Evolutionary conservation across 2,888 invertebrate genomes (phyloP).

Genomic region (Geotrupes spiniger): DNA sequence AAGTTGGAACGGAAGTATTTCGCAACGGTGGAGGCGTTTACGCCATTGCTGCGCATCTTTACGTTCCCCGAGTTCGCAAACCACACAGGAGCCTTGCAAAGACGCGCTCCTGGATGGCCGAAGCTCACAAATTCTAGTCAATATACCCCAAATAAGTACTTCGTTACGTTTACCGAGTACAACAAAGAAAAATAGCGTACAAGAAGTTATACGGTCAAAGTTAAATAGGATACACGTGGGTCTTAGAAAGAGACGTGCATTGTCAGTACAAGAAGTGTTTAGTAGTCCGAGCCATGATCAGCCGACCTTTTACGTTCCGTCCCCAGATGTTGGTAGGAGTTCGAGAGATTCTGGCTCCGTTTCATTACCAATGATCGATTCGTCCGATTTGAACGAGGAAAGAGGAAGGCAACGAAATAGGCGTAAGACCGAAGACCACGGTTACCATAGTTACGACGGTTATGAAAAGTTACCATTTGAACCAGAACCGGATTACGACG

Average conservation of each 20-base stretch:
- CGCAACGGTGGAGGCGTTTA: slow-evolving; percentile 72
- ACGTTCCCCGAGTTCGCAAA: slow-evolving; percentile 53
- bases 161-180: slow-evolving; percentile 52
- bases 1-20: slow-evolving; percentile 69
- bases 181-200: slow-evolving; percentile 52
- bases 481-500: slow-evolving; percentile 49
- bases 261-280: slow-evolving; percentile 69
- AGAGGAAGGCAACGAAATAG: slow-evolving; percentile 31
- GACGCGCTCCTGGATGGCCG: slow-evolving; percentile 55
- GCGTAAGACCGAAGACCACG: slow-evolving; percentile 35
- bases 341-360: slow-evolving; percentile 28
- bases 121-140: slow-evolving; percentile 48
- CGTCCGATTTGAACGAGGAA: slow-evolving; percentile 14
- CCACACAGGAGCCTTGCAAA: slow-evolving; percentile 53
- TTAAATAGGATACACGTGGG: slow-evolving; percentile 70
- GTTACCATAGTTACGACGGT: slow-evolving; percentile 44
- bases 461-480: slow-evolving; percentile 44
- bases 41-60: slow-evolving; percentile 65
- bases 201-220: slow-evolving; percentile 63
- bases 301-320: slow-evolving; percentile 70
- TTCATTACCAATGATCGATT: slow-evolving; percentile 29
- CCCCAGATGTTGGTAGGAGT: slow-evolving; percentile 45
- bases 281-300: slow-evolving; percentile 47
- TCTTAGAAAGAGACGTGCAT: slow-evolving; percentile 61
- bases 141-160: slow-evolving; percentile 46